These are phyloP conservation scores for Xylota sylvarum DNA, from an alignment of 2,888 invertebrate species.

Conservation along the genomic window DNA sequence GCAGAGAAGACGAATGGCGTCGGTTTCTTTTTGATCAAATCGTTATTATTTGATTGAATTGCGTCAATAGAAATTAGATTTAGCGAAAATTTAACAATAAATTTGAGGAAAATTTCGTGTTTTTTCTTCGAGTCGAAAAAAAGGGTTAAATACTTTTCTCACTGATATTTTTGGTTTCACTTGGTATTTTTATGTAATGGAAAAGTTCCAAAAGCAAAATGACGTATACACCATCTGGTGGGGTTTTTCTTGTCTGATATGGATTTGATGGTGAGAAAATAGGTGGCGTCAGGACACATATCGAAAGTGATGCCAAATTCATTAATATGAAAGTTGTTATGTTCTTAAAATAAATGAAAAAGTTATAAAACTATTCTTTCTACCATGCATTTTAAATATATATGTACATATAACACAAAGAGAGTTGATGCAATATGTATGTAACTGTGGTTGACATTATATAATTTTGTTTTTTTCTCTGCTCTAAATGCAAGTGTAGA, in stretches of 20 bases:
- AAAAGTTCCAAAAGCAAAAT: conserved; percentile 75
- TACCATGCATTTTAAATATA: no score
- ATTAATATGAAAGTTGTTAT: background rate
- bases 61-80: background rate
- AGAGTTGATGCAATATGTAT: no score
- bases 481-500: no score
- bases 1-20: conserved; percentile 57
- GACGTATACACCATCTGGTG: conserved; percentile 38
- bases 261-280: background rate
- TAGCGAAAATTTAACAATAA: background rate
- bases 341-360: no score
- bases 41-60: conserved; percentile 2
- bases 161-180: conserved; percentile 68
- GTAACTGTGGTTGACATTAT: no score
- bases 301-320: conserved; percentile 48
- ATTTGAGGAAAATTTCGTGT: conserved; percentile 19
- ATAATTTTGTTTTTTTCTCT: no score
- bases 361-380: no score
- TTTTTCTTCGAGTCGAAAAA: conserved; percentile 38
- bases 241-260: background rate
- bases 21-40: conserved; percentile 29
- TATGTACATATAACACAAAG: no score
- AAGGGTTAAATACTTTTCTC: conserved; percentile 70
- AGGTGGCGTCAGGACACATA: conserved; percentile 6
- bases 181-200: conserved; percentile 78